Conservation (phyloP, 2,888 invertebrate species). For the Morinoia aosen region DNA sequence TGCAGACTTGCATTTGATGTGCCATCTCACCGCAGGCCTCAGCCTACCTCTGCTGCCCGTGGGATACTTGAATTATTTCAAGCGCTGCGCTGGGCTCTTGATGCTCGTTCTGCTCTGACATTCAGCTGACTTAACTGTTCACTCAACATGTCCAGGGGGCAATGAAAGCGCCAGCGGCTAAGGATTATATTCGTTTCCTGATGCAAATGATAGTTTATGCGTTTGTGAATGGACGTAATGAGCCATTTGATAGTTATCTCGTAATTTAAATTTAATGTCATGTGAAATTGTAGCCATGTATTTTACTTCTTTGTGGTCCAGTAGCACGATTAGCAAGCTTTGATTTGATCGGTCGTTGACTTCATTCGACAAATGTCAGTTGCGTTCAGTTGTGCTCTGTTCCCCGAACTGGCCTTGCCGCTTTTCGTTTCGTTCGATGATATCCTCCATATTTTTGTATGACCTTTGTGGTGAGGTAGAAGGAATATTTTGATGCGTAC, state of each 20-base stretch:
- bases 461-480: neutral
- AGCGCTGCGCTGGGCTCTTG: neutral
- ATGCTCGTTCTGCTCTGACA: neutral
- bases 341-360: too few species aligned
- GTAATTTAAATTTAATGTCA: neutral
- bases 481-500: neutral
- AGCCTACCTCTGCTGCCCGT: neutral
- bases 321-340: too few species aligned
- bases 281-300: neutral
- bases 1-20: conserved; percentile 24
- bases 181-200: neutral
- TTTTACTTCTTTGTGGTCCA: neutral
- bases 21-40: neutral
- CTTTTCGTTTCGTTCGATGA: neutral
- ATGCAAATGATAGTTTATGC: neutral
- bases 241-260: neutral
- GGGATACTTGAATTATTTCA: neutral
- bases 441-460: neutral
- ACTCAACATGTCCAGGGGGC: neutral
- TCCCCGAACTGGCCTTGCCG: neutral
- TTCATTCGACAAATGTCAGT: too few species aligned
- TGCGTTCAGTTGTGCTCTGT: neutral
- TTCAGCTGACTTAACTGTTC: neutral
- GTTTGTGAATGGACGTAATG: neutral
- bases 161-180: neutral